Evolutionary conservation across 1,140 invertebrate species (phyloP).

Genomic region (Pogonomyrmex barbatus): DNA sequence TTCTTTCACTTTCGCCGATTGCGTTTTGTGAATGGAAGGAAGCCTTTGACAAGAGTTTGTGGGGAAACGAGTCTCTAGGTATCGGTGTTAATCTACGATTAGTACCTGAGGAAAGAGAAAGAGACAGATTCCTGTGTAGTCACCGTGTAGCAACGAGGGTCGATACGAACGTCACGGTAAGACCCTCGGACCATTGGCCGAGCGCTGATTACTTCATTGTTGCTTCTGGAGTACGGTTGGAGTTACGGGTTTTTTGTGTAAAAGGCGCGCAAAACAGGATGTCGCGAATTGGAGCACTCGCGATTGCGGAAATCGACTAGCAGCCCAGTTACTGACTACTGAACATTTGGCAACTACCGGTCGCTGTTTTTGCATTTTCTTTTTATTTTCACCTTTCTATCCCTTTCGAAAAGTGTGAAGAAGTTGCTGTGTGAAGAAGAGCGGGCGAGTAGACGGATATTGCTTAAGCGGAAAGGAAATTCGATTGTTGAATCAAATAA

Average conservation of each 20-base stretch:
- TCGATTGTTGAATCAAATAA: neutral
- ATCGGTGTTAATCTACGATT: neutral
- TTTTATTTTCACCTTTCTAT: neutral
- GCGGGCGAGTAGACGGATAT: no score
- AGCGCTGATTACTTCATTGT: conserved; percentile 47
- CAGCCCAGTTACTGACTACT: neutral
- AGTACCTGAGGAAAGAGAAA: neutral
- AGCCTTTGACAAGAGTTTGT: neutral
- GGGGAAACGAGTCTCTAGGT: conserved; percentile 26
- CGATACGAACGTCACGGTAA: neutral
- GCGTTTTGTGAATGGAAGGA: neutral
- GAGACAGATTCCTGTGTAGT: neutral
- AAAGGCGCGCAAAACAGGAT: conserved; percentile 42
- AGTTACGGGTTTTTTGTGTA: conserved; percentile 49
- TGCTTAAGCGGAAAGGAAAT: neutral
- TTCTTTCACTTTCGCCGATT: conserved; percentile 23
- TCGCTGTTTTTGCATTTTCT: neutral
- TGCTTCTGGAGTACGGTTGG: neutral
- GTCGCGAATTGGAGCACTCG: conserved; percentile 25
- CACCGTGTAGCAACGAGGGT: conserved; percentile 13
- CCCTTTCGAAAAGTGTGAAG: neutral
- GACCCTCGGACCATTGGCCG: neutral
- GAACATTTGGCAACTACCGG: conserved; percentile 2
- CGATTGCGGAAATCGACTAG: conserved; percentile 39
- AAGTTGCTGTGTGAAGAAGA: neutral